A percentile compares a stretch with the other conserved stretches of the same genome.
Evolutionary conservation across 2,888 invertebrate species (phyloP).

Genomic region (Balanococcus diminutus): DNA sequence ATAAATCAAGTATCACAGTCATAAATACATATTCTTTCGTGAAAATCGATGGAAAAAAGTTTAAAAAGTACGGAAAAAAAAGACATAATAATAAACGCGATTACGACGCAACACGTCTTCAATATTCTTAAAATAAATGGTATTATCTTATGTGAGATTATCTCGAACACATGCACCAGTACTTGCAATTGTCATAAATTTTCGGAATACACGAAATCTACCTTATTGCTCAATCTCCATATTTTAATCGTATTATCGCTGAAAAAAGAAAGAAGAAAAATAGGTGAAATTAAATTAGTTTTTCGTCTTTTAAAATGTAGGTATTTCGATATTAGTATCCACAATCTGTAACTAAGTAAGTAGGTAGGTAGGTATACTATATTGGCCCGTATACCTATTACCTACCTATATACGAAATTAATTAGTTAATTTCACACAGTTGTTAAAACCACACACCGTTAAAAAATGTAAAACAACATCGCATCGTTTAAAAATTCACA

Average conservation of each 20-base stretch:
- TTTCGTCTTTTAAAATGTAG: too few relatives aligned
- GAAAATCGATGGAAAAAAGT: neutral
- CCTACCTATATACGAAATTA: too few relatives aligned
- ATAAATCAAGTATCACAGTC: slow-evolving; percentile 15
- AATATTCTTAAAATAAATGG: neutral
- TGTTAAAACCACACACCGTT: neutral
- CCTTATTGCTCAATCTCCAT: slow-evolving; percentile 46
- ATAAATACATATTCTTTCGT: neutral
- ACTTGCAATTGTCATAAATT: slow-evolving; percentile 46
- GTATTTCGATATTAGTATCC: neutral
- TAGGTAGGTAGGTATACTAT: too few relatives aligned
- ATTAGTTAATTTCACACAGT: neutral
- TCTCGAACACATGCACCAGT: neutral
- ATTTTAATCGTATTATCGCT: slow-evolving; percentile 50
- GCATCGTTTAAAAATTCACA: neutral
- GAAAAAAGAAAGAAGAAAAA: neutral
- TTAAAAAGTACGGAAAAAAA: neutral
- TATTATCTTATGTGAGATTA: neutral
- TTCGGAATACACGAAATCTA: slow-evolving; percentile 39
- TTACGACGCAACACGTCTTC: neutral
- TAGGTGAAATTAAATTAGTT: neutral
- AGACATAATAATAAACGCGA: neutral
- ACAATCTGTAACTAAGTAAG: neutral
- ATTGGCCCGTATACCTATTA: too few relatives aligned
- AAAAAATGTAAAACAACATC: neutral